Evolutionary conservation across 2,888 invertebrate species (phyloP), one percentile per base, ranked within the genome.

Genomic region (Holacanthella duospinosa): DNA sequence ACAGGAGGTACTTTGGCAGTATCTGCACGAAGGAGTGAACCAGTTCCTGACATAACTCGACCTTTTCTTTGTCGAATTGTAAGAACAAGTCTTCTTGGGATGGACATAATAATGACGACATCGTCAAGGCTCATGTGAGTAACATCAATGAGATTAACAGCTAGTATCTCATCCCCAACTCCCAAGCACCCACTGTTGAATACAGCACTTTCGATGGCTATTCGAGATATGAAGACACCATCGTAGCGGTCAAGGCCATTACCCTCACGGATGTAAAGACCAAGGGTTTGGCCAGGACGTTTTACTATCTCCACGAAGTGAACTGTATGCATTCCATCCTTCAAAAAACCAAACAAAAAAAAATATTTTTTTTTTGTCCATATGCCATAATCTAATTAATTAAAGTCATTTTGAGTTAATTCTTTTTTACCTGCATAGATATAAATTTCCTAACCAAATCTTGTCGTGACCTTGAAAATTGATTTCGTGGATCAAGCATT

Each of bases 91-190:
- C 97, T 85, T 75, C 95, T 84, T 4, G 99, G 97, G 80, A 99
- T 99, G 75, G 95, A 95, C 93, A 99, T 96, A 75, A 97, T 93
- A 75, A 97, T 93, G 73, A 99, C 99, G 69, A 99, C 99, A 79
- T 99, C 99, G 79, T 99, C 97, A 75, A 99, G 82, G 72, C 93
- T 93, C 95, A 97, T 97, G 75, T 90, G 86, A 69, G 93, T 89
- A 72, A 99, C 97, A 78, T 96, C 95, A 71, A 99, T 97, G 76
- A 95, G 82, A 80, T 99, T 99, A 64, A 99, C 96, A 43, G 95
- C 94, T 74, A 99, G 81, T 76, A 99, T 96, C 82, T 99, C 97
- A 79, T 99, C 97, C 55, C 96, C 96, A 59, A 97, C 95, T 4
- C 71, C 71, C 69, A 99, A 82, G 77, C 96, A 93, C 62, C 96